Conservation (phyloP, 2,888 invertebrate species). For the Serripes groenlandicus region DNA sequence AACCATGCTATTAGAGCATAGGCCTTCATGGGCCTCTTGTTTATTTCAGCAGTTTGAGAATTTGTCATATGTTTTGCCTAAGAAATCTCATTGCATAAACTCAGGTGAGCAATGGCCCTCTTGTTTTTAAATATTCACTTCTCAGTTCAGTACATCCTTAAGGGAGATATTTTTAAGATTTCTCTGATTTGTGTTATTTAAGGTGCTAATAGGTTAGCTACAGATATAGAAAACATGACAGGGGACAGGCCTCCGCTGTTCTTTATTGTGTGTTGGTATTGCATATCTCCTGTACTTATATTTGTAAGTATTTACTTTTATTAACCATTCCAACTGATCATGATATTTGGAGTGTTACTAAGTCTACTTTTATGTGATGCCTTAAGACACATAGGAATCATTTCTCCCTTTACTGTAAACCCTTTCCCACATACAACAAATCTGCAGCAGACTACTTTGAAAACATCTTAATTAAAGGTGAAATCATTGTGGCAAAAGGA, state of each 20-base stretch:
- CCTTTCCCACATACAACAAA: no score
- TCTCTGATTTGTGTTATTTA: conserved; percentile 13
- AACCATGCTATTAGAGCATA: no score
- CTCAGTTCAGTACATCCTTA: no score
- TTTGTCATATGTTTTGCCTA: not conserved
- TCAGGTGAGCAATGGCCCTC: no score
- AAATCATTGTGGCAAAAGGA: not conserved
- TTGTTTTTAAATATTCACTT: no score
- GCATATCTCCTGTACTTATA: conserved; percentile 93
- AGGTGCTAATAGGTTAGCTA: conserved; percentile 91
- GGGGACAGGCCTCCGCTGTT: conserved; percentile 93
- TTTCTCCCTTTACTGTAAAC: no score
- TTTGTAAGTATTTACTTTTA: conserved; percentile 88
- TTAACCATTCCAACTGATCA: no score
- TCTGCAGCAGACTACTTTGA: not conserved
- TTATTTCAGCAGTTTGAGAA: not conserved
- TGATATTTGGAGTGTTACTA: no score
- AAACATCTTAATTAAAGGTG: not conserved
- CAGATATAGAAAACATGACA: conserved; percentile 96
- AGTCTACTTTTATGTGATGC: not conserved
- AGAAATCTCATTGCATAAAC: no score
- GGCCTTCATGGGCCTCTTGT: no score
- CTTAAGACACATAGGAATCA: not conserved
- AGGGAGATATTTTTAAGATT: no score
- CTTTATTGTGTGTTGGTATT: conserved; percentile 94